Evolutionary conservation across 2,113 vertebrate genomes (phyloP).

Genomic region (Patagioenas fasciata): DNA sequence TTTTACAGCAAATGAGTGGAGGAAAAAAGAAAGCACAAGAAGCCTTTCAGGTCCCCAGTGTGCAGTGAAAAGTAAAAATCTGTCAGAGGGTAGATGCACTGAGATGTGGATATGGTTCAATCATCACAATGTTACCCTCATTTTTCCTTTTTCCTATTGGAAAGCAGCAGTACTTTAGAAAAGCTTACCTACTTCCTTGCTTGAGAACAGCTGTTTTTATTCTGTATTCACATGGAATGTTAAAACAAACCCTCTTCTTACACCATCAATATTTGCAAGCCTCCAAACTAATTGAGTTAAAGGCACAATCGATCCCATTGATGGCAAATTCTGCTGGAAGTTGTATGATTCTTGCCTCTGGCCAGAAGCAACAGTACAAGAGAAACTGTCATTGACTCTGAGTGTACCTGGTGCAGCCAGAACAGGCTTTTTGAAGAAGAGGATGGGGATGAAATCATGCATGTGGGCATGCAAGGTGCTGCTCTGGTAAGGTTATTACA

Average conservation of each 20-base stretch:
- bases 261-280: not conserved
- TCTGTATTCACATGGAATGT: not conserved
- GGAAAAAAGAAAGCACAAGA: not conserved
- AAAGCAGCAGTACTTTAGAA: not conserved
- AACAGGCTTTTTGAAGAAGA: not conserved
- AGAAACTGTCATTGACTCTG: not conserved
- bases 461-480: not conserved
- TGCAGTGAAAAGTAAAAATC: not conserved
- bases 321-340: not conserved
- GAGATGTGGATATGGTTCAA: not conserved
- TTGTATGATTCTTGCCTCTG: not conserved
- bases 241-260: not conserved
- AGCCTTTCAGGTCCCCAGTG: not conserved
- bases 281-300: conserved; percentile 23
- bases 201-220: not conserved
- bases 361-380: not conserved
- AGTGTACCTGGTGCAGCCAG: not conserved
- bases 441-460: not conserved
- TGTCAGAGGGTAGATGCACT: not conserved
- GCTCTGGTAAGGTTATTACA: not conserved
- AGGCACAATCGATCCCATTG: not conserved
- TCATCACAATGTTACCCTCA: not conserved
- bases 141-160: not conserved
- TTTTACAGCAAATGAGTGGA: not conserved
- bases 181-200: not conserved